Percentiles rank a stretch among this genome's conserved stretches.
These are phyloP conservation scores for Pyxicephalus adspersus DNA, from an alignment of 2,113 vertebrate genomes.

Conservation along the genomic window DNA sequence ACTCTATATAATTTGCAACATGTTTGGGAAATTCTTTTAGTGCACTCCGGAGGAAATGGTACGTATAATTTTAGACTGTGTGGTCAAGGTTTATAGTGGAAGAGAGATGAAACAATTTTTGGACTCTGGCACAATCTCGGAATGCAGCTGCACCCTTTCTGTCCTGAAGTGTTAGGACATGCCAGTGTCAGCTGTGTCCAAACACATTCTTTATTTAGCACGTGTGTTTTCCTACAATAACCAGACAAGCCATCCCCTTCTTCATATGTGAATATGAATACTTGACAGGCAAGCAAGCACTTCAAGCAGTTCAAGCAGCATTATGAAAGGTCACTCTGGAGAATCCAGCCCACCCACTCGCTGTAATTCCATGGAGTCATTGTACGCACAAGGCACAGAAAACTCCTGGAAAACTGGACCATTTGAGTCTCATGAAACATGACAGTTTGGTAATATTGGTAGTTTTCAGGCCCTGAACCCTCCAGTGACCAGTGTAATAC, in stretches of 20 bases:
- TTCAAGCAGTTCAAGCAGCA: conserved; percentile 11
- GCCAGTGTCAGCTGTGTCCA: conserved; percentile 76
- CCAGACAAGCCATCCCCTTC: conserved; percentile 43
- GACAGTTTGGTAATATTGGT: neutral
- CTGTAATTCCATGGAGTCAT: neutral
- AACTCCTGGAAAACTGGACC: neutral
- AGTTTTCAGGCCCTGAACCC: neutral
- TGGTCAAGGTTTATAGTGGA: conserved; percentile 46
- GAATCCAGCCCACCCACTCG: conserved; percentile 2
- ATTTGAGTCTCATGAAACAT: neutral
- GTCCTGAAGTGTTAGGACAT: conserved; percentile 68
- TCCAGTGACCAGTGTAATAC: conserved; percentile 1
- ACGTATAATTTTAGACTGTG: conserved; percentile 31
- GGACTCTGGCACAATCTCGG: conserved; percentile 61
- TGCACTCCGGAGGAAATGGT: conserved; percentile 20
- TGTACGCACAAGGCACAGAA: neutral
- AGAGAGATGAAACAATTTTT: conserved; percentile 50
- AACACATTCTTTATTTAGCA: conserved; percentile 63
- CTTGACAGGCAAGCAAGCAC: conserved; percentile 49
- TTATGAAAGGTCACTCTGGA: conserved; percentile 30
- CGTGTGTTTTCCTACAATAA: conserved; percentile 48
- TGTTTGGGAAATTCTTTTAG: conserved; percentile 30
- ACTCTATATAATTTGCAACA: conserved; percentile 22
- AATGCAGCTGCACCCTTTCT: conserved; percentile 72
- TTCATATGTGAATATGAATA: conserved; percentile 48